These are phyloP conservation scores for Leptothorax acervorum DNA, from an alignment of 2,888 invertebrate species.

Conservation along the genomic window DNA sequence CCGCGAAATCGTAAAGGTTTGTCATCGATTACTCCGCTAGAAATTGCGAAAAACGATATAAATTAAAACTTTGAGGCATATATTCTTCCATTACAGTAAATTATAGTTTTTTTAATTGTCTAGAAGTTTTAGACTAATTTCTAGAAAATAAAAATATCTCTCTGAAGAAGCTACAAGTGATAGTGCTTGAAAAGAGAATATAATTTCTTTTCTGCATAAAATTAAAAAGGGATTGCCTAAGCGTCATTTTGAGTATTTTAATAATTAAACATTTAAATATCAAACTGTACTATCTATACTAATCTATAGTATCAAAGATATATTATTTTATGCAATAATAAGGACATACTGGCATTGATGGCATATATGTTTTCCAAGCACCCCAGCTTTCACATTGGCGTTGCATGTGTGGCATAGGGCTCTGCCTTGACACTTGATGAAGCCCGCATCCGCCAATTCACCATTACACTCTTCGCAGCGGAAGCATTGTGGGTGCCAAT, in stretches of 20 bases:
- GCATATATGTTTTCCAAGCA: constrained; percentile 98
- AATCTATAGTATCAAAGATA: not conserved
- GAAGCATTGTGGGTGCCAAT: constrained; percentile 99
- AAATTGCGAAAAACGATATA: constrained; percentile 69
- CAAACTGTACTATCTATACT: constrained; percentile 11
- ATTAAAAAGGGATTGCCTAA: not conserved
- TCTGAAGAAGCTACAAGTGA: not conserved
- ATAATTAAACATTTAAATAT: constrained; percentile 23
- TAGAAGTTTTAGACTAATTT: not conserved
- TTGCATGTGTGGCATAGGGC: constrained; percentile 98
- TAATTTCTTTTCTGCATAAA: not conserved
- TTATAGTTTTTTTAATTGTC: not conserved
- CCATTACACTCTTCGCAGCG: constrained; percentile 97
- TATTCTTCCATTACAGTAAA: not conserved
- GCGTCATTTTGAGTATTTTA: not conserved
- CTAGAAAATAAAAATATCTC: not conserved
- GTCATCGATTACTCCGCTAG: constrained; percentile 95
- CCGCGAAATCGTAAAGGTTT: constrained; percentile 96
- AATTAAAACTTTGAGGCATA: not conserved
- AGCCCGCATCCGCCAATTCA: constrained; percentile 98
- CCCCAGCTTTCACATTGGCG: constrained; percentile 97
- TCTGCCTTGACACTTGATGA: constrained; percentile 95
- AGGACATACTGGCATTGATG: constrained; percentile 98
- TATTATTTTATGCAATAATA: not conserved
- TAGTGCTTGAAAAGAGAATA: not conserved